These are phyloP conservation scores for Eulemur mongoz DNA, from an alignment of 2,797 vertebrate genomes.

Conservation along the genomic window DNA sequence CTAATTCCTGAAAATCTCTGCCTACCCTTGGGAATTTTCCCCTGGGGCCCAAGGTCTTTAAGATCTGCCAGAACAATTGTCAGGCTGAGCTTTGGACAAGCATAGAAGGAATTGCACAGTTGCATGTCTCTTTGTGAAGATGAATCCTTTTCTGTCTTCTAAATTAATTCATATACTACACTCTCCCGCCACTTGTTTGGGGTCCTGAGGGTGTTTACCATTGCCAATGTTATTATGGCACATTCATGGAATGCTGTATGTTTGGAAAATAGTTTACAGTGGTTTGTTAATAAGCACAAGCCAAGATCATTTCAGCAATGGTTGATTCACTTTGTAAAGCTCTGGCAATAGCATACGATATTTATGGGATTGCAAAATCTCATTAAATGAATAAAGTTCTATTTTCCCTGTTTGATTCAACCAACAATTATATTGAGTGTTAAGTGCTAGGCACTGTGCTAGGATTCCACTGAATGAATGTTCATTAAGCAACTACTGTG, in stretches of 20 bases:
- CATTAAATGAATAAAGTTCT: conserved; percentile 57
- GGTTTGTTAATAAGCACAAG: conserved; percentile 64
- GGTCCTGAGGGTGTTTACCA: neutral
- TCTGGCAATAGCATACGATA: conserved; percentile 44
- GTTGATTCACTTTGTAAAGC: conserved; percentile 59
- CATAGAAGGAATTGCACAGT: neutral
- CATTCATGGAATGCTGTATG: conserved; percentile 31
- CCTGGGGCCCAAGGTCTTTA: neutral
- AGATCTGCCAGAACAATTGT: neutral
- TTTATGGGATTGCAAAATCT: conserved; percentile 74
- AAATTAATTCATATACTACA: neutral
- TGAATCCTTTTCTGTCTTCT: neutral
- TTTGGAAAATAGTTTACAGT: conserved; percentile 61
- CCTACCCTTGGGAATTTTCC: neutral
- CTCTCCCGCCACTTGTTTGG: neutral
- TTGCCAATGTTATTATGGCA: conserved; percentile 16
- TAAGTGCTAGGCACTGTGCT: conserved; percentile 16
- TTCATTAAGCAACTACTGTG: conserved; percentile 53
- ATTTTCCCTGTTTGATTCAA: conserved; percentile 53
- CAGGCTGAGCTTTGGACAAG: neutral
- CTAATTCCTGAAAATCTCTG: neutral
- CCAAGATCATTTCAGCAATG: conserved; percentile 57
- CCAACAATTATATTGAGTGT: conserved; percentile 58
- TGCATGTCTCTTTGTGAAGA: conserved; percentile 17
- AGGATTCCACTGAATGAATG: conserved; percentile 31